Percentiles rank a stretch among this genome's conserved stretches.
Conservation (phyloP, 2,888 invertebrate species). For the Athrips mouffetella region DNA sequence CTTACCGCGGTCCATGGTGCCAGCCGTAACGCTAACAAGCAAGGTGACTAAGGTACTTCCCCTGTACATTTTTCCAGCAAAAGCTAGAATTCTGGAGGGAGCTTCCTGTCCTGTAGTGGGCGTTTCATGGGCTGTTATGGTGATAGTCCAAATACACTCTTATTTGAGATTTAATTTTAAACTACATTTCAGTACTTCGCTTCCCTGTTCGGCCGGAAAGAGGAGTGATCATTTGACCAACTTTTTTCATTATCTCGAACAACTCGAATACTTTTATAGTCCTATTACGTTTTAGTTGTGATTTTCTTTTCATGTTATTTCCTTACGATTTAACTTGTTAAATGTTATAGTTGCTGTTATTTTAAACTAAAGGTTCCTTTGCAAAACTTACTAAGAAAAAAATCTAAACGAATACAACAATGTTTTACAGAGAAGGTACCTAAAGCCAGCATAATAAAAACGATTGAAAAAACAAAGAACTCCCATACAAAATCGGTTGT, state of each 20-base stretch:
- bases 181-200: constrained; percentile 30
- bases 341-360: constrained; percentile 41
- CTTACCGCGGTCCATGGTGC: too few species aligned
- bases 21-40: too few species aligned
- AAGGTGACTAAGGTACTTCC: too few species aligned
- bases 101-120: too few species aligned
- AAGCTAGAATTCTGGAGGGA: too few species aligned
- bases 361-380: neutral
- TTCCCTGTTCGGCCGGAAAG: constrained; percentile 39
- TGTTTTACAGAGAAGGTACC: too few species aligned
- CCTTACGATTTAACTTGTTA: constrained; percentile 42
- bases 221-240: constrained; percentile 64
- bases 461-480: too few species aligned
- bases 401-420: too few species aligned
- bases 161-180: neutral
- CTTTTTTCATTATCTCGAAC: constrained; percentile 69
- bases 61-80: too few species aligned
- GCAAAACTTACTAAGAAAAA: neutral
- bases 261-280: constrained; percentile 63
- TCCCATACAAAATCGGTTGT: too few species aligned
- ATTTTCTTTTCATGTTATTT: constrained; percentile 39
- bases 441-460: too few species aligned
- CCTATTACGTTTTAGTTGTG: constrained; percentile 63
- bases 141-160: neutral
- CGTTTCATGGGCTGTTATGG: neutral